Evolutionary conservation across 64 coral and sea anemone genomes (phyloP).

Genomic region (Exaiptasia diaphana): DNA sequence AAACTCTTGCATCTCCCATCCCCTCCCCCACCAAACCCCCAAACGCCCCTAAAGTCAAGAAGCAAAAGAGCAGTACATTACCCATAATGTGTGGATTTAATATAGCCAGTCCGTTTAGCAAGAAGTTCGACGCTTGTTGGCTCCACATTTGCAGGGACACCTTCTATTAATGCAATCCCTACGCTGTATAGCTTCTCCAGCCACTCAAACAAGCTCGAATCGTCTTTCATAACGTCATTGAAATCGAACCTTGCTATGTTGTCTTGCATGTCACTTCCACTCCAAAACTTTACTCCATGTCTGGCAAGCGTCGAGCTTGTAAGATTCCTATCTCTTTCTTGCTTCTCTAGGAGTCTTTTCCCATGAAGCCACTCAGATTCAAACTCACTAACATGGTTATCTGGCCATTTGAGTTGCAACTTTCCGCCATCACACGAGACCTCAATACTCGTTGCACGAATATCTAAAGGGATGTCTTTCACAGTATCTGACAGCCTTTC

Average conservation of each 20-base stretch:
- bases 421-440: slow-evolving; percentile 25
- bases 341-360: slow-evolving; percentile 15
- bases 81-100: slow-evolving; percentile 73
- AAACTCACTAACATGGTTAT: slow-evolving; percentile 57
- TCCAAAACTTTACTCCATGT: slow-evolving; percentile 47
- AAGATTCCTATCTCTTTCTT: not conserved
- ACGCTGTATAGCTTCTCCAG: slow-evolving; percentile 37
- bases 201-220: slow-evolving; percentile 56
- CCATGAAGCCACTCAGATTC: slow-evolving; percentile 56
- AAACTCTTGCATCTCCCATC: not conserved
- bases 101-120: slow-evolving; percentile 31
- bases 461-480: slow-evolving; percentile 20
- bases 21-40: not conserved
- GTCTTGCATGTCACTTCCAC: slow-evolving; percentile 19
- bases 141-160: not conserved
- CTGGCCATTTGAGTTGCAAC: slow-evolving; percentile 56
- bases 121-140: not conserved
- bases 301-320: not conserved
- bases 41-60: too few relatives aligned
- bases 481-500: slow-evolving; percentile 48
- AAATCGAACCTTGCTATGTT: slow-evolving; percentile 46
- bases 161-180: slow-evolving; percentile 45
- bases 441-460: slow-evolving; percentile 18
- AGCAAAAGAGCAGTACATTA: not conserved
- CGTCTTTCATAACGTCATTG: slow-evolving; percentile 15